Evolutionary conservation across 1,140 invertebrate genomes (phyloP), one percentile per base, ranked within the genome.

Genomic region (Reticulitermes speratus): DNA sequence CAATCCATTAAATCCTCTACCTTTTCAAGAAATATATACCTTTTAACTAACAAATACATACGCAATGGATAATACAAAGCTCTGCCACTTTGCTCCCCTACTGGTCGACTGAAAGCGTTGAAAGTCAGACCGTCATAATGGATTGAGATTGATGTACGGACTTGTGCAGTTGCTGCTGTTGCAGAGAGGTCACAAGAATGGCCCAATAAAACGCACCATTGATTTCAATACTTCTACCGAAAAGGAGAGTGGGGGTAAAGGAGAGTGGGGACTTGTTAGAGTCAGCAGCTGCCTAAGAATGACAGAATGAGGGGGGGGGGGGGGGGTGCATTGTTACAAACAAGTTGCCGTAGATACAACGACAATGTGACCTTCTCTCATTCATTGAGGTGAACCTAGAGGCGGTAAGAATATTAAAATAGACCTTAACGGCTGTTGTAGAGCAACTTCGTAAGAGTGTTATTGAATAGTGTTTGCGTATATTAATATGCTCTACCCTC

Each of bases 141-240:
- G 85, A 86, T 86, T 86, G 59, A 86, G 85, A 86, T 81, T 65
- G 65, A 86, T 86, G 84, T 45, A 12, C 19, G 65, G 44, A 12
- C 48, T 44, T 23, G 48, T 55, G 14, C n/a, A 9, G 55, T 30
- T 82, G 59, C 65, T 30, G 30, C 65, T 75, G 25, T n/a, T 75
- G 12, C 65, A 9, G 25, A 75, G n/a, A 30, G 30, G 65, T 32
- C 25, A 45, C 65, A 44, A 82, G 85, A 86, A 86, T 86, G 45
- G 85, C 19, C 85, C 75, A 86, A 86, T 86, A 86, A 86, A 86
- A 86, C 75, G 85, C 85, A 45, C 75, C 85, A 86, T 82, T 86
- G 85, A n/a, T 44, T 86, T 69, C 85, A 82, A 86, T 86, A 52
- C 45, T 84, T 45, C 84, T 25, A 25, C 48, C n/a, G 11, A 16